Evolutionary conservation across 2,888 invertebrate genomes (phyloP), one percentile per base, ranked within the genome.

Genomic region (Tholera decimalis): DNA sequence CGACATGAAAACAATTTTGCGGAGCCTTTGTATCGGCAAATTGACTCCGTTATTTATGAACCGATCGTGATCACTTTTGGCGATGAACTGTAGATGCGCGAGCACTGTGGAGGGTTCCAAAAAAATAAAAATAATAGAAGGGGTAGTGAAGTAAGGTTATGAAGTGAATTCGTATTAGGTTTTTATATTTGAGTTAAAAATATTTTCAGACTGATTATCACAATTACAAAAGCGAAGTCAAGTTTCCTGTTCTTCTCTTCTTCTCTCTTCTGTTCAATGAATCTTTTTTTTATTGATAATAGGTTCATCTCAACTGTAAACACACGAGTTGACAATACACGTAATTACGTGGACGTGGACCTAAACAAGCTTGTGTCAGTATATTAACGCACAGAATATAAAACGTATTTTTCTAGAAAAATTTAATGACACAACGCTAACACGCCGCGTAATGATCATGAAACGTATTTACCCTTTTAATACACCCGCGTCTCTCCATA

Each of bases 1-100:
- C 86, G 77, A 86, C 88, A 87, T 72, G 85, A 78, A 88, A 89
- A 88, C 89, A 88, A 90, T 89, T 87, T 88, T 69, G 83, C 79
- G 68, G 65, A 57, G 83, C 82, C 84, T 81, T 83, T 88, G 85
- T 88, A 87, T 89, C 84, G 85, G 83, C 77, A 89, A 90, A 92
- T 91, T 91, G 91, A 88, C 84, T 87, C 72, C 64, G 84, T 86
- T 91, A 87, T 91, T 89, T 89, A 90, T 89, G 84, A 80, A 83
- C 85, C 73, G 72, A 79, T 79, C 74, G 76, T 73, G 73, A 80
- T 82, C 68, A 75, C 58, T 77, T 75, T 69, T 72, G 66, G 70
- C 70, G 73, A 82, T 82, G 70, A 65, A 35, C 64, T 22, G 46
- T 20, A 13, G 33, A 59, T 53, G 28, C 13, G 58, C 24, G 62